phyloP scores from a whole-genome alignment of 2,888 invertebrate species.

The Epinotia demarniana region DNA sequence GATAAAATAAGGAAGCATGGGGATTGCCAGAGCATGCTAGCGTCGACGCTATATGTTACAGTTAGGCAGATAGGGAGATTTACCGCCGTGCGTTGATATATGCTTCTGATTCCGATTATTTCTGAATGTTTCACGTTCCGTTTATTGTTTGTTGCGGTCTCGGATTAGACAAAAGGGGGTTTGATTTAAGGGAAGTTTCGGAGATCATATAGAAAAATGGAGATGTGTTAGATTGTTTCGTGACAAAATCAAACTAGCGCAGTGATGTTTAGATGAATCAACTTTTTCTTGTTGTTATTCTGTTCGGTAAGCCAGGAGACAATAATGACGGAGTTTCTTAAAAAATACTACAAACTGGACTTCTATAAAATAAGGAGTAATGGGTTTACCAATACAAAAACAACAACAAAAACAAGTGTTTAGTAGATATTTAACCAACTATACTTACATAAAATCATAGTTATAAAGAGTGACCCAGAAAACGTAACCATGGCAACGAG shows the following conservation, averaged over 20 bases:
- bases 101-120: constrained; percentile 45
- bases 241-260: neutral
- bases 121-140: constrained; percentile 35
- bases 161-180: constrained; percentile 26
- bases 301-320: no score
- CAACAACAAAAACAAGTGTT: no score
- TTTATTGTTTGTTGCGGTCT: constrained; percentile 41
- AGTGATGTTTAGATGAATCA: neutral
- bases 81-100: constrained; percentile 42
- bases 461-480: no score
- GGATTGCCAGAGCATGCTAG: constrained; percentile 15
- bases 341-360: no score
- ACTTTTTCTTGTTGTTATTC: no score
- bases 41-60: constrained; percentile 34
- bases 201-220: neutral
- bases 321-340: no score
- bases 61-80: constrained; percentile 44
- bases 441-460: no score
- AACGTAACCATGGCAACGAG: no score
- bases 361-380: no score
- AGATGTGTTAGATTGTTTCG: constrained; percentile 2
- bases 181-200: constrained; percentile 31
- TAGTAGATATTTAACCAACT: no score
- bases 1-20: neutral
- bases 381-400: no score